These are phyloP conservation scores for Drosophila lini DNA, from an alignment of 1,140 invertebrate genomes.

Conservation along the genomic window DNA sequence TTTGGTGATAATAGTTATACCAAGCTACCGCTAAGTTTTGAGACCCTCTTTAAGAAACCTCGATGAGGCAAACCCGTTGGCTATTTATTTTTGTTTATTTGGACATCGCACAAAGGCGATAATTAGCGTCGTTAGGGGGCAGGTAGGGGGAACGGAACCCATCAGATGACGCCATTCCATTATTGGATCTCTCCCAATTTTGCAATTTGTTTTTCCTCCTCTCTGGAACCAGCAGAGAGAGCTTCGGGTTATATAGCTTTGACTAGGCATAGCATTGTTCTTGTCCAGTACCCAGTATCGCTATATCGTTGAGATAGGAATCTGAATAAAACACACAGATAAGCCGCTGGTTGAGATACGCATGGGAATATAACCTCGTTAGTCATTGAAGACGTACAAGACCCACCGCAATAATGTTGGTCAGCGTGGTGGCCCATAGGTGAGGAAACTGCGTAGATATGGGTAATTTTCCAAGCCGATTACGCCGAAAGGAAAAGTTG, in stretches of 20 bases:
- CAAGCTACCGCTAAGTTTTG: conserved; percentile 16
- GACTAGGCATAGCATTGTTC: conserved; percentile 23
- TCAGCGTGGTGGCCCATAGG: conserved; percentile 65
- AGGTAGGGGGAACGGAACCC: background rate
- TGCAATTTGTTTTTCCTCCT: conserved; percentile 3
- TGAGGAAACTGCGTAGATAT: conserved; percentile 45
- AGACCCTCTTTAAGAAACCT: conserved; percentile 20
- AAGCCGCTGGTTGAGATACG: conserved; percentile 24
- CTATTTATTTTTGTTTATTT: conserved; percentile 40
- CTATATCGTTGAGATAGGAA: conserved; percentile 34
- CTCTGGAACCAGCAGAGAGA: conserved; percentile 33
- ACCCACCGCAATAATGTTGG: conserved; percentile 47
- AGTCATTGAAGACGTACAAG: conserved; percentile 18
- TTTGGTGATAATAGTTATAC: conserved; percentile 16
- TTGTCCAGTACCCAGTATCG: conserved; percentile 11
- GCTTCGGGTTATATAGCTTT: conserved; percentile 16
- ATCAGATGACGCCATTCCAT: conserved; percentile 34
- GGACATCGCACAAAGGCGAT: conserved; percentile 29
- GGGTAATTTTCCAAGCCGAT: conserved; percentile 7
- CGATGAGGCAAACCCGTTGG: conserved; percentile 29
- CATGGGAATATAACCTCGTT: conserved; percentile 2
- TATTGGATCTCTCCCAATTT: conserved; percentile 24
- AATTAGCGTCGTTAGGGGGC: conserved; percentile 24
- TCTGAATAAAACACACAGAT: conserved; percentile 23
- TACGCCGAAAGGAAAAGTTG: background rate